Conservation (phyloP, 2,113 vertebrate species). For the cattle (Bos taurus) region ARS-UCD2.0 NC_037331.1:17131001-17131500, state of each 20-base stretch:
- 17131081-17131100: not conserved
- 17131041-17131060: not conserved
- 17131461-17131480: not conserved
- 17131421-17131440: not conserved
- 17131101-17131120: not conserved
- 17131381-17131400: not conserved
- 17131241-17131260: not conserved
- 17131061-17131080: not conserved
- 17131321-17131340: not conserved
- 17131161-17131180: no score
- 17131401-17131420: not conserved
- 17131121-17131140: not conserved
- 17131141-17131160: not conserved
- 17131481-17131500: not conserved
- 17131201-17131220: not conserved
- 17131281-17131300: not conserved
- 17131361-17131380: not conserved
- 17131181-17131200: not conserved
- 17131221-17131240: not conserved
- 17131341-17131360: not conserved
- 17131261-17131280: not conserved
- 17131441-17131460: not conserved
- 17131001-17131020: not conserved
- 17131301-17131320: not conserved
- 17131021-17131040: not conserved